Evolutionary conservation across 2,888 invertebrate species (phyloP), one percentile per base, ranked within the genome.

Genomic region (Diaperis boleti): DNA sequence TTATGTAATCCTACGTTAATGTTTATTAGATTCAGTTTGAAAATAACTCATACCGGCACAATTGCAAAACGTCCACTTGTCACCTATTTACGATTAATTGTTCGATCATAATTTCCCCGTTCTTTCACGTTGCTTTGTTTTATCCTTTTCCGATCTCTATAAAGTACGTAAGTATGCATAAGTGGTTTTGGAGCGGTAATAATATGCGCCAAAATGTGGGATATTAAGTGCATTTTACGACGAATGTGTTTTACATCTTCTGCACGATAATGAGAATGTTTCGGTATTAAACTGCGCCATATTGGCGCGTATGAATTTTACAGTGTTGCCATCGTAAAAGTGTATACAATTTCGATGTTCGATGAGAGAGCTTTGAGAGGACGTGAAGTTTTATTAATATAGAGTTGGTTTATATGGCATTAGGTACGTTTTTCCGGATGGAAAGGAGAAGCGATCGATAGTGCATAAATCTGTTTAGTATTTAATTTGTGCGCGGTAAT

Each of bases 241-340:
- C 31, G 44, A 59, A 50, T 52, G 45, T 29, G 55, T 62, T 62
- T 62, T 59, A 57, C 52, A 59, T 59, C 59, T 56, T 42, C 54
- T 52, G 41, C 59, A 39, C 54, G 61, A 67, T 67, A 65, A 67
- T 65, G 67, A 65, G 61, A 65, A 64, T 67, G 64, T 67, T 65
- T 65, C 44, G 57, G 61, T 59, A 65, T 59, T 64, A 62, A 62
- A 67, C 37, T 62, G 41, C 45, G 31, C 68, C 59, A 60, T 65
- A 62, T 62, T 45, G 52, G 33, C 62, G 56, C 60, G 45, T 67
- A 70, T 74, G 72, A 74, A 74, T 69, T 75, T 72, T 74, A 75
- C 75, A 74, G 71, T 74, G 74, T 74, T 74, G 72, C 72, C 70
- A 64, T 69, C 72, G 69, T 74, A 72, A 74, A 75, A 72, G 41